Conservation (phyloP, 2,797 vertebrate genomes). For the Gambusia yucatana region DNA sequence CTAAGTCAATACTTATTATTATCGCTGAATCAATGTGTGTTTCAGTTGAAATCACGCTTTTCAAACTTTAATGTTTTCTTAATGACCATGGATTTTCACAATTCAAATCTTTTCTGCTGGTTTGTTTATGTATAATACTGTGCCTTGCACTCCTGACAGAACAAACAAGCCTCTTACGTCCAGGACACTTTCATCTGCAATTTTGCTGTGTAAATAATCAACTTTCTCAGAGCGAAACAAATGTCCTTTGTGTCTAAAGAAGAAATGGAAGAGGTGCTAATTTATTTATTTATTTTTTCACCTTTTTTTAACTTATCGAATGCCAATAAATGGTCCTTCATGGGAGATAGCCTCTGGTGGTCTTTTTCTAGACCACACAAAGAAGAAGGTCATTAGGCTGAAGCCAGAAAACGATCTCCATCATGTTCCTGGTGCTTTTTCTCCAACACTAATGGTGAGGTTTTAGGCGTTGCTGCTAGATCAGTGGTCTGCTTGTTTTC, state of each 20-base stretch:
- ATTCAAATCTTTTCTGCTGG: background rate
- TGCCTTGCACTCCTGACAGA: background rate
- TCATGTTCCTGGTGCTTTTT: constrained; percentile 54
- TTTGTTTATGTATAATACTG: background rate
- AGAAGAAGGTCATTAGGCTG: constrained; percentile 38
- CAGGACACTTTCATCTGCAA: background rate
- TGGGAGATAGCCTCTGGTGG: background rate
- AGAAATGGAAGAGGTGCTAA: background rate
- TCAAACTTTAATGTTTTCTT: background rate
- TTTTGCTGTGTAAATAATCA: background rate
- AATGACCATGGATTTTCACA: background rate
- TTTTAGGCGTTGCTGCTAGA: constrained; percentile 48
- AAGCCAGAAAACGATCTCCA: constrained; percentile 38
- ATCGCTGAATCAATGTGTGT: background rate
- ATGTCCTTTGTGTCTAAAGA: background rate
- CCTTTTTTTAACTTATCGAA: constrained; percentile 3
- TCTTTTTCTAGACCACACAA: constrained; percentile 25
- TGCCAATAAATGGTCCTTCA: constrained; percentile 7
- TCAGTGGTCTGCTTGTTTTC: constrained; percentile 69
- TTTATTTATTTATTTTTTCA: no score
- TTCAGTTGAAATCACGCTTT: background rate
- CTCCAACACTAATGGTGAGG: constrained; percentile 45
- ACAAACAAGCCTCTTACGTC: background rate
- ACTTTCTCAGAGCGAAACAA: background rate
- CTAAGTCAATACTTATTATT: background rate